Evolutionary conservation across 2,888 invertebrate species (phyloP), one percentile per base, ranked within the genome.

Genomic region (Argynnis bischoffii): DNA sequence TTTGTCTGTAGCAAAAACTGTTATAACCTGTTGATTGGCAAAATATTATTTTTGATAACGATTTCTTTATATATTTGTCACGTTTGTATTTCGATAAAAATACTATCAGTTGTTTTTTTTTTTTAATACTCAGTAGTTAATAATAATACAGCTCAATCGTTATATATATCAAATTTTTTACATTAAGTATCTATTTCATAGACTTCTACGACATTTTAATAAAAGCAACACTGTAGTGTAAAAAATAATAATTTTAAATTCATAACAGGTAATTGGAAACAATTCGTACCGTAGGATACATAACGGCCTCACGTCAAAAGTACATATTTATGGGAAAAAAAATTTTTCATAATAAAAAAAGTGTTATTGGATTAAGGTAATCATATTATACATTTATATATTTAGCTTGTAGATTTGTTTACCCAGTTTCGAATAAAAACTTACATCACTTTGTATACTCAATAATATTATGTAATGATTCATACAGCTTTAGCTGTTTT

Each of bases 1-100:
- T 35, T 73, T 74, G 64, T 70, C 14, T 21, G 4, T 51, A 35
- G 50, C 50, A 51, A 51, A 61, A 18, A 15, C 14, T n/a, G 53
- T 21, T 54, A 31, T 31, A 60, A 50, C 50, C 41, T 51, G 16
- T 60, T 60, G 26, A 14, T 61, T 61, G 1, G 6, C 4, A 1
- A 15, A 18, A 11, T 14, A 31, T 31, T 26, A 4, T 13, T 8
- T 55, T 31, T 11, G 13, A 35, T 35, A 55, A 55, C n/a, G 1
- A 1, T 16, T 16, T 16, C 16, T 16, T 6, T 35, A 15, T 15
- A 41, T 57, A 47, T 8, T 48, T 2, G 11, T 41, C 11, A 41
- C 35, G 0, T 41, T 8, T 1, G 1, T 35, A 6, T 8, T 35
- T 35, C 8, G 8, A 8, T 8, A 8, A 35, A 8, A 35, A 35